phyloP scores from a whole-genome alignment of 2,113 vertebrate genomes.

The Perognathus longimembris region DNA sequence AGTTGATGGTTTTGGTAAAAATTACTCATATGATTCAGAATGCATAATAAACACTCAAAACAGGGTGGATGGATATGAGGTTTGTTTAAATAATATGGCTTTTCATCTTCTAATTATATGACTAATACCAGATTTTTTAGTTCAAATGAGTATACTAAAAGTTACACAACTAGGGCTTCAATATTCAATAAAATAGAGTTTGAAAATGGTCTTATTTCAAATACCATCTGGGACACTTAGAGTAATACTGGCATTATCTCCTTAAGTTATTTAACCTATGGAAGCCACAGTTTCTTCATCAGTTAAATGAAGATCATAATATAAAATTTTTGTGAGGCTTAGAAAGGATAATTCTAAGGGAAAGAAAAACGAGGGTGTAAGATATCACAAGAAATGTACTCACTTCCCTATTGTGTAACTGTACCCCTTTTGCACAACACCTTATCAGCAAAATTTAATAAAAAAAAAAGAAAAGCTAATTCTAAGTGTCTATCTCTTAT shows the following conservation, averaged over 20 bases:
- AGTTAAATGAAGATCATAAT: constrained; percentile 24
- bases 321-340: constrained; percentile 41
- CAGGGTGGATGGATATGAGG: constrained; percentile 12
- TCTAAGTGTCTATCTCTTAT: constrained; percentile 7
- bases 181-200: constrained; percentile 3
- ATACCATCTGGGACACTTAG: background rate
- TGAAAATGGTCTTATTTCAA: constrained; percentile 47
- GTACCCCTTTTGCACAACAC: too few species aligned
- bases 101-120: background rate
- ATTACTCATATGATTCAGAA: constrained; percentile 39
- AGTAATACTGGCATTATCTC: constrained; percentile 39
- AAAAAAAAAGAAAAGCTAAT: constrained; percentile 30
- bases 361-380: too few species aligned
- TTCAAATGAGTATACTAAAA: background rate
- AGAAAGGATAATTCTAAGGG: constrained; percentile 46
- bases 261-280: constrained; percentile 36
- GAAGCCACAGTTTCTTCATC: background rate
- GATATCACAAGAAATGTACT: too few species aligned
- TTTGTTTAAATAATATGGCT: background rate
- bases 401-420: too few species aligned
- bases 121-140: constrained; percentile 11
- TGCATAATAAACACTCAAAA: constrained; percentile 52
- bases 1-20: constrained; percentile 30
- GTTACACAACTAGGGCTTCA: background rate
- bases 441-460: too few species aligned